phyloP scores from a whole-genome alignment of 2,888 invertebrate genomes.

The Tipula helvola region DNA sequence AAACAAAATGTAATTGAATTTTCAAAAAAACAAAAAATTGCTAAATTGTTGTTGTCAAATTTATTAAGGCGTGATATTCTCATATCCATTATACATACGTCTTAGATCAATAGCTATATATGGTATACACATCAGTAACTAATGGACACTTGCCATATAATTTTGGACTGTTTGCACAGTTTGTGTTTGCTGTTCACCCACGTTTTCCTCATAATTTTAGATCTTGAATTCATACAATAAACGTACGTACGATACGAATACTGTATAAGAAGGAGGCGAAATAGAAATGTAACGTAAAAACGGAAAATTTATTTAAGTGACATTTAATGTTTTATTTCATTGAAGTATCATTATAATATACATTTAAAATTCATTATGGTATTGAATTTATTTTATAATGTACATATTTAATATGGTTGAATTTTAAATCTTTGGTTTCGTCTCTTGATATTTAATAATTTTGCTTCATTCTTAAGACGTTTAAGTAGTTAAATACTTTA shows the following conservation, averaged over 20 bases:
- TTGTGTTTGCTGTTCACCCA: not conserved
- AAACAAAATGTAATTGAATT: not conserved
- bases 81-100: not conserved
- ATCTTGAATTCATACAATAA: not conserved
- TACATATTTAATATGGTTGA: not conserved
- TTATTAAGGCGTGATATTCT: not conserved
- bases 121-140: not conserved
- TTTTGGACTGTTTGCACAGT: not conserved
- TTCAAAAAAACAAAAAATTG: too few species aligned
- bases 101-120: not conserved
- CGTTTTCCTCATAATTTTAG: not conserved
- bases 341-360: not conserved
- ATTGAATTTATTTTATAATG: not conserved
- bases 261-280: not conserved
- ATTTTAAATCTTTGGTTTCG: not conserved
- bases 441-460: not conserved
- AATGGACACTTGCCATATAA: not conserved
- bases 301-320: not conserved
- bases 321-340: not conserved
- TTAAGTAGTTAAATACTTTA: not conserved
- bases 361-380: not conserved
- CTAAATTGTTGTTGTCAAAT: not conserved
- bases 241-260: too few species aligned
- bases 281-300: not conserved
- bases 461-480: not conserved